Evolutionary conservation across 2,888 invertebrate species (phyloP).

Genomic region (Subacronicta megacephala): DNA sequence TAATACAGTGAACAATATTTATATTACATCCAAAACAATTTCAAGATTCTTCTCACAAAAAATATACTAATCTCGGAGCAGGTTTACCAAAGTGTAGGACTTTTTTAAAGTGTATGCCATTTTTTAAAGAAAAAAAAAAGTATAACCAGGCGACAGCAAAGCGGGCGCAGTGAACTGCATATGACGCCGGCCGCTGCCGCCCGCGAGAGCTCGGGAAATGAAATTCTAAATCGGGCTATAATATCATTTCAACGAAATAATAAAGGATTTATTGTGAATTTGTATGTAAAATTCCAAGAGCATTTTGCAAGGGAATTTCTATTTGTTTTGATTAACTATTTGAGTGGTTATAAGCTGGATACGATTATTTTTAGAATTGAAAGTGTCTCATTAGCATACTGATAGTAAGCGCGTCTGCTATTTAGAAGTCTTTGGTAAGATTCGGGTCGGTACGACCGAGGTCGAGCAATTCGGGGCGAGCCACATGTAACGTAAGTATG

Average conservation of each 20-base stretch:
- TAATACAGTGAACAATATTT: too few species aligned
- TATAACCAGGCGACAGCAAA: slow-evolving; percentile 16
- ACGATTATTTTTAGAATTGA: too few species aligned
- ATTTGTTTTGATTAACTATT: slow-evolving; percentile 1
- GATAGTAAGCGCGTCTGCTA: too few species aligned
- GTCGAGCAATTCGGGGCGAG: too few species aligned
- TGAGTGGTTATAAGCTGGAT: too few species aligned
- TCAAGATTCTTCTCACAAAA: neutral
- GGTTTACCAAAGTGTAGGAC: slow-evolving; percentile 17
- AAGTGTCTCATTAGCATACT: too few species aligned
- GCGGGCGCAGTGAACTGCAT: slow-evolving; percentile 67
- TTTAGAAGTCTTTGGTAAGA: too few species aligned
- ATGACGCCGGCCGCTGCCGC: slow-evolving; percentile 55
- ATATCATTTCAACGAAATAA: slow-evolving; percentile 58
- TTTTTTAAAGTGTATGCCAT: neutral
- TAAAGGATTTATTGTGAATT: slow-evolving; percentile 53
- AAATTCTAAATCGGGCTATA: slow-evolving; percentile 66
- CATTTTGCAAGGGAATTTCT: slow-evolving; percentile 14
- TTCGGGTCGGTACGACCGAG: too few species aligned
- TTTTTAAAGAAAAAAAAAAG: slow-evolving; percentile 20
- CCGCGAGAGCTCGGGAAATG: slow-evolving; percentile 60
- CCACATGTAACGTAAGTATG: too few species aligned
- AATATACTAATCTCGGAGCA: neutral
- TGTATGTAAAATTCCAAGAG: slow-evolving; percentile 28
- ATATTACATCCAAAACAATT: too few species aligned